phyloP scores from a whole-genome alignment of 2,888 invertebrate species.

The Spisula solida region DNA sequence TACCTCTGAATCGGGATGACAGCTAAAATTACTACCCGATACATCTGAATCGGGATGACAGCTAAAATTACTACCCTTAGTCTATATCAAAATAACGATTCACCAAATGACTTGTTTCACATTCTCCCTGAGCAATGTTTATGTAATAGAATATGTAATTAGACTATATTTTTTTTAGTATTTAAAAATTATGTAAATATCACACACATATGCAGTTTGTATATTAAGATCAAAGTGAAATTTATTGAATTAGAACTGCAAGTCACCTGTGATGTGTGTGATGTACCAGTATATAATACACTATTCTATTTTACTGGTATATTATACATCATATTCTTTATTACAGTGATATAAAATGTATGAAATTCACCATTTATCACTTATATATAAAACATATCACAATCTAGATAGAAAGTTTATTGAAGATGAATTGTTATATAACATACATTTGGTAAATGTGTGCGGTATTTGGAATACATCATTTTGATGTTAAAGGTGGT shows the following conservation, averaged over 20 bases:
- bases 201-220: neutral
- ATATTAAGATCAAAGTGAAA: neutral
- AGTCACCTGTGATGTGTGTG: neutral
- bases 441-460: neutral
- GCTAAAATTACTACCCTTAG: too few relatives aligned
- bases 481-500: neutral
- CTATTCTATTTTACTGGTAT: neutral
- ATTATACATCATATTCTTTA: neutral
- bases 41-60: too few relatives aligned
- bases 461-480: neutral
- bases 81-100: too few relatives aligned
- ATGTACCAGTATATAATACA: neutral
- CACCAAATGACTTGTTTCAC: too few relatives aligned
- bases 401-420: neutral
- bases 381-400: neutral
- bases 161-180: too few relatives aligned
- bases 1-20: too few relatives aligned
- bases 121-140: too few relatives aligned
- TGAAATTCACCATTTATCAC: neutral
- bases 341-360: neutral
- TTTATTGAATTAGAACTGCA: neutral
- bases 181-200: neutral
- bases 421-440: conserved; percentile 3
- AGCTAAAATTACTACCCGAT: too few relatives aligned
- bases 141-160: too few relatives aligned